phyloP scores from a whole-genome alignment of 2,113 vertebrate genomes.

The Cacatua alba region DNA sequence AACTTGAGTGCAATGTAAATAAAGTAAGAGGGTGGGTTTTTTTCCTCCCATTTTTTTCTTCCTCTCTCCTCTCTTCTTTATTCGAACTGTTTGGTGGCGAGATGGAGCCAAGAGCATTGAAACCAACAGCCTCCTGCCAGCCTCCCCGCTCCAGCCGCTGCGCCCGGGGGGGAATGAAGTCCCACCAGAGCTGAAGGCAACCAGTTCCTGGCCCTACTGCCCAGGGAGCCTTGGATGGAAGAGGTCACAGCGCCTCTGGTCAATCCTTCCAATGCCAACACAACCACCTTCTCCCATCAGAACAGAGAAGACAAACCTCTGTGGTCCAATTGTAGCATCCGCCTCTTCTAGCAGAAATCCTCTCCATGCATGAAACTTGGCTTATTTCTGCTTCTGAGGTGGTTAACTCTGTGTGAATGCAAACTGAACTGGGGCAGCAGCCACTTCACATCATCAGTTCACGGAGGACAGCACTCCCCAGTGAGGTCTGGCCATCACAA shows the following conservation, averaged over 20 bases:
- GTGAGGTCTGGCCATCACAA: neutral
- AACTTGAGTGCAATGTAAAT: slow-evolving; percentile 83
- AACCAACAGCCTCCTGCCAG: slow-evolving; percentile 35
- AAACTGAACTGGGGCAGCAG: neutral
- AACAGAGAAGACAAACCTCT: neutral
- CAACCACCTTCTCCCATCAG: neutral
- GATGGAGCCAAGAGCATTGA: slow-evolving; percentile 50
- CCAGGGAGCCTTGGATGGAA: neutral
- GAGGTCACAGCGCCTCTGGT: neutral
- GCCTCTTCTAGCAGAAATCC: neutral
- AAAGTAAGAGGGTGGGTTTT: slow-evolving; percentile 73
- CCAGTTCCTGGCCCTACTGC: neutral
- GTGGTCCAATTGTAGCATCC: neutral
- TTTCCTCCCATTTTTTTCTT: neutral
- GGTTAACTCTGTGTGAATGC: neutral
- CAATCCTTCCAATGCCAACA: neutral
- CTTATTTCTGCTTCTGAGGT: neutral
- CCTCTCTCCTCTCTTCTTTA: neutral
- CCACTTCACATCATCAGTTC: neutral
- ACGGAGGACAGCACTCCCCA: neutral
- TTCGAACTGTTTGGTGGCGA: neutral
- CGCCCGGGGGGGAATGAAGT: neutral
- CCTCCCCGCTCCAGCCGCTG: neutral
- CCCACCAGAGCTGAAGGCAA: neutral
- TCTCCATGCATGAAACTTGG: neutral